phyloP scores from a whole-genome alignment of 2,113 vertebrate genomes.

The Thryonomys swinderianus region DNA sequence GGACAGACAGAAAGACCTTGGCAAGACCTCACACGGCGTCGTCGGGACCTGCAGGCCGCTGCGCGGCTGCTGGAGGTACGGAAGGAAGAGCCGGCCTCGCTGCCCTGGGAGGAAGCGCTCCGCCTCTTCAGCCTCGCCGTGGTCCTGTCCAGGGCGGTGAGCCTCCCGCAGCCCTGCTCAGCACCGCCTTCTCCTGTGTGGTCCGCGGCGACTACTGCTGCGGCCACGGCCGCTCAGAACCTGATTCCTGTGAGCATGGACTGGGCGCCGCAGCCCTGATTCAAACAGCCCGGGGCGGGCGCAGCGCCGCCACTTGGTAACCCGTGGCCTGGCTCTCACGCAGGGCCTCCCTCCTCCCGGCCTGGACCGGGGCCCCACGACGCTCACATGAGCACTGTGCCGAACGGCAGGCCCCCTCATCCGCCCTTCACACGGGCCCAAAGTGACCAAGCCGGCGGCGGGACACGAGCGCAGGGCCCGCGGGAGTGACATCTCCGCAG shows the following conservation, averaged over 20 bases:
- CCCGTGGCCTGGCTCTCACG: too few species aligned
- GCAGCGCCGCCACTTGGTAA: too few species aligned
- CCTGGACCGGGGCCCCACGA: too few species aligned
- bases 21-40: constrained; percentile 41
- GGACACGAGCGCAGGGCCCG: neutral
- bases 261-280: too few species aligned
- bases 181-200: too few species aligned
- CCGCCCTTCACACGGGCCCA: neutral
- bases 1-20: too few species aligned
- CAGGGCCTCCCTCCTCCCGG: too few species aligned
- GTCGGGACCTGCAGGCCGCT: constrained; percentile 35
- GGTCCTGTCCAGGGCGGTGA: neutral
- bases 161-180: neutral
- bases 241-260: too few species aligned
- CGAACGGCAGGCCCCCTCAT: too few species aligned
- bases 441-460: neutral
- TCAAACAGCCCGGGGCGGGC: too few species aligned
- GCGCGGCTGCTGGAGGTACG: neutral
- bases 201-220: neutral
- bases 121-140: neutral
- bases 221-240: too few species aligned
- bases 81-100: neutral
- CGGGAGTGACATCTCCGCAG: neutral
- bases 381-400: too few species aligned
- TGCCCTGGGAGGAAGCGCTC: neutral